These are phyloP conservation scores for Sarcophaga rosellei DNA, from an alignment of 2,888 invertebrate genomes.

Conservation along the genomic window DNA sequence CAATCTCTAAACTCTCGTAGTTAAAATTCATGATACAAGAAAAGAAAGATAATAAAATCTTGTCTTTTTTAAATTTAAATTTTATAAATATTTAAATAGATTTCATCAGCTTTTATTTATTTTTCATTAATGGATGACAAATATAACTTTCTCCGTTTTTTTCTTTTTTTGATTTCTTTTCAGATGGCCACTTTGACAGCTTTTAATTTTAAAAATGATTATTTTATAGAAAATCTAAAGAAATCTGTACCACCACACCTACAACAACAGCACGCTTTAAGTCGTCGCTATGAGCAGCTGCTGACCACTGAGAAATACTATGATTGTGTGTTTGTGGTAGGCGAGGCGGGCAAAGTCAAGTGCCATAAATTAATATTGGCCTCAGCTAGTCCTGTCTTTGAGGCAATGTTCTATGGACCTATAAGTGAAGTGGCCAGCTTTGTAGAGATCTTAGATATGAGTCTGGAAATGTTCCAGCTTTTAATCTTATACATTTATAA, in stretches of 20 bases:
- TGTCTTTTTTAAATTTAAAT: neutral
- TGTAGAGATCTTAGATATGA: slow-evolving; percentile 81
- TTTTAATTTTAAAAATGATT: slow-evolving; percentile 56
- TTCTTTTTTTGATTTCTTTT: slow-evolving; percentile 31
- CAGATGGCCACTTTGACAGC: slow-evolving; percentile 65
- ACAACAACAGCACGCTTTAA: slow-evolving; percentile 71
- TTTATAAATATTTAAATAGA: slow-evolving; percentile 1
- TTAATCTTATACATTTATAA: slow-evolving; percentile 80
- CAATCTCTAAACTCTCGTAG: too few relatives aligned
- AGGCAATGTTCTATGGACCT: slow-evolving; percentile 93
- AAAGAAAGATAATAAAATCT: too few relatives aligned
- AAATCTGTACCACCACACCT: slow-evolving; percentile 70
- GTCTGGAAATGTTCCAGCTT: slow-evolving; percentile 79
- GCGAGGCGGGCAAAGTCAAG: slow-evolving; percentile 82
- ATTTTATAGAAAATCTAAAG: slow-evolving; percentile 44
- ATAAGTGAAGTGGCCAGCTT: slow-evolving; percentile 81
- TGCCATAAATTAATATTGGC: slow-evolving; percentile 91
- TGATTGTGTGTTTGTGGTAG: slow-evolving; percentile 79
- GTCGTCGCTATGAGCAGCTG: slow-evolving; percentile 77
- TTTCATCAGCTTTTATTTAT: neutral
- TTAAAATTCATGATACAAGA: neutral
- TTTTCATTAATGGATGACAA: neutral
- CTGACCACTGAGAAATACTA: slow-evolving; percentile 77
- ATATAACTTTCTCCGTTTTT: slow-evolving; percentile 53
- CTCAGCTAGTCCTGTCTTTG: slow-evolving; percentile 93